Evolutionary conservation across 2,888 invertebrate species (phyloP), one percentile per base, ranked within the genome.

Genomic region (Drosophila emarginata): DNA sequence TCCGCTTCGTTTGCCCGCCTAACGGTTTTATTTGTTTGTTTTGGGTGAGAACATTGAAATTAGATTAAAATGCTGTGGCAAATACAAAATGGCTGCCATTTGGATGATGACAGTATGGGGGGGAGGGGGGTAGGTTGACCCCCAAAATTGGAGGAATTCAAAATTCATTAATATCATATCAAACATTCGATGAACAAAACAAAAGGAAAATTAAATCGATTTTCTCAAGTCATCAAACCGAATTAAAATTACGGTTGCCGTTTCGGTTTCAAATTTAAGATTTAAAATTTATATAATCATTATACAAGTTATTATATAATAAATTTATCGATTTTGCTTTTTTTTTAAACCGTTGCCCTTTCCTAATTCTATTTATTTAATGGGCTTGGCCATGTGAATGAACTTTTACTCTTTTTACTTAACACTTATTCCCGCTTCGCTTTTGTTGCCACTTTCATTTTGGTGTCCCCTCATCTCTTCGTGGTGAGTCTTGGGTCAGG

Each of bases 31-130:
- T 32, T 58, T 39, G 50, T 37, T 57, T 18, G 23, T 65, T 54
- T 62, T 26, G 28, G 63, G 64, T 39, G 60, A 40, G 71, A 67
- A 75, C 74, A 71, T 74, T 75, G 74, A 74, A 75, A 75, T 74
- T 74, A 75, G 75, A 75, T 75, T 75, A 75, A 75, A 75, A 74
- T 70, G 74, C 57, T 63, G 61, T 51, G 63, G 71, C 67, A 71
- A 71, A 71, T 64, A 67, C 63, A 74, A 75, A 75, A 74, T 75
- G 75, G 75, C 74, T 59, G 74, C 70, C 67, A 60, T 21, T 56
- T 14, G 39, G 61, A 14, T 32, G 32, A 32, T 32, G 32, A 11
- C 32, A 28, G 28, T 5, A 28, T 9, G 32, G 9, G 51, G 54
- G 9, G 7, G 1, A 11, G 11, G 61, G 53, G 6, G n/a, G 15